phyloP scores from a whole-genome alignment of 1,140 invertebrate genomes.

The Nixonia krombeini region DNA sequence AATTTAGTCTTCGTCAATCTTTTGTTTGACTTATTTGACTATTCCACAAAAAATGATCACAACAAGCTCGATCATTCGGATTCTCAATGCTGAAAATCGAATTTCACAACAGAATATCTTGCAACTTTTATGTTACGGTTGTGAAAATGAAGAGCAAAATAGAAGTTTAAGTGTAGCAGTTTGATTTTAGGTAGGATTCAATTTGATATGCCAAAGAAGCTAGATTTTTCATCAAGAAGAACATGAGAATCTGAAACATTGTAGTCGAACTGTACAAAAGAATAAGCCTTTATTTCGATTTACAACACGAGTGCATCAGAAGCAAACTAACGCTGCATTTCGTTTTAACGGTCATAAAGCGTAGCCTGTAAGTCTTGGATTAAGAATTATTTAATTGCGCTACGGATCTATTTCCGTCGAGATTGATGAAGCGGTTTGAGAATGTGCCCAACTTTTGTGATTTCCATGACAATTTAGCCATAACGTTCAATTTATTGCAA shows the following conservation, averaged over 20 bases:
- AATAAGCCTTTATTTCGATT: slow-evolving; percentile 34
- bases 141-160: not conserved
- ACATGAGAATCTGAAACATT: slow-evolving; percentile 25
- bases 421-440: too few relatives aligned
- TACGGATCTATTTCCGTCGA: too few relatives aligned
- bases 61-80: not conserved
- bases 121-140: not conserved
- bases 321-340: slow-evolving; percentile 22
- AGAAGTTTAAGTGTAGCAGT: not conserved
- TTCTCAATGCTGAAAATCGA: not conserved
- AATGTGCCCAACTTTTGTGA: too few relatives aligned
- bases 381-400: slow-evolving; percentile 16
- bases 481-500: too few relatives aligned
- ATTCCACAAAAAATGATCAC: too few relatives aligned
- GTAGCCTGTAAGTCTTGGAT: slow-evolving; percentile 12
- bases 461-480: too few relatives aligned
- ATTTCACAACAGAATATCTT: not conserved
- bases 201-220: slow-evolving; percentile 35
- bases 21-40: too few relatives aligned
- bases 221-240: slow-evolving; percentile 10
- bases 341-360: slow-evolving; percentile 19
- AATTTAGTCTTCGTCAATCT: too few relatives aligned
- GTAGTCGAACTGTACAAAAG: slow-evolving; percentile 41
- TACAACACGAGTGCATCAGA: slow-evolving; percentile 15
- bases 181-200: not conserved